phyloP scores from a whole-genome alignment of 2,113 vertebrate species.

The Gymnarchus niloticus region DNA sequence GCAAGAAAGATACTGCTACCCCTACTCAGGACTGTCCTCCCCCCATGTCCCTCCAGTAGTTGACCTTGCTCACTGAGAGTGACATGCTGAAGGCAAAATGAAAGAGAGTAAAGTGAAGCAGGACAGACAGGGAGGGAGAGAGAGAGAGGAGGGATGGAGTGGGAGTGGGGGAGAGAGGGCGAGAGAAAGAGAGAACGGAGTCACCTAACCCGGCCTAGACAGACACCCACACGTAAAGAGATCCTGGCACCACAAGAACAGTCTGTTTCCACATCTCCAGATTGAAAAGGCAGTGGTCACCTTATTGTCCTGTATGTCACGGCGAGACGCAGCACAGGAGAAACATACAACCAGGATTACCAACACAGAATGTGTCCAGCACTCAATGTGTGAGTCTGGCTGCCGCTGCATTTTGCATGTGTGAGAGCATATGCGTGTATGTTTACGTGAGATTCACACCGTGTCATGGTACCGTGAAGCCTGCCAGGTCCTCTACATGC shows the following conservation, averaged over 20 bases:
- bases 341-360: slow-evolving; percentile 36
- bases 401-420: too few relatives aligned
- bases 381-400: too few relatives aligned
- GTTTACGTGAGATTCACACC: background rate
- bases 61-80: background rate
- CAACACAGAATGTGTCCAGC: background rate
- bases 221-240: slow-evolving; percentile 44
- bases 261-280: background rate
- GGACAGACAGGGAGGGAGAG: background rate
- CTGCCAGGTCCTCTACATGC: too few relatives aligned
- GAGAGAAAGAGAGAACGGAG: background rate
- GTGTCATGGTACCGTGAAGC: background rate
- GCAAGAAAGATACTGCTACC: background rate
- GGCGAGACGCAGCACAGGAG: slow-evolving; percentile 52
- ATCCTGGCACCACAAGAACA: background rate
- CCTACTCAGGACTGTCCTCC: too few relatives aligned
- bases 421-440: background rate
- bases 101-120: background rate
- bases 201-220: slow-evolving; percentile 38
- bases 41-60: too few relatives aligned
- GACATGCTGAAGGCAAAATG: background rate
- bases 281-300: slow-evolving; percentile 66
- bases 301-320: slow-evolving; percentile 75
- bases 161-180: background rate
- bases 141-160: background rate